Base-by-base conservation (phyloP, 2,113 vertebrate species). In the Ptychochromis oligacanthus region DNA sequence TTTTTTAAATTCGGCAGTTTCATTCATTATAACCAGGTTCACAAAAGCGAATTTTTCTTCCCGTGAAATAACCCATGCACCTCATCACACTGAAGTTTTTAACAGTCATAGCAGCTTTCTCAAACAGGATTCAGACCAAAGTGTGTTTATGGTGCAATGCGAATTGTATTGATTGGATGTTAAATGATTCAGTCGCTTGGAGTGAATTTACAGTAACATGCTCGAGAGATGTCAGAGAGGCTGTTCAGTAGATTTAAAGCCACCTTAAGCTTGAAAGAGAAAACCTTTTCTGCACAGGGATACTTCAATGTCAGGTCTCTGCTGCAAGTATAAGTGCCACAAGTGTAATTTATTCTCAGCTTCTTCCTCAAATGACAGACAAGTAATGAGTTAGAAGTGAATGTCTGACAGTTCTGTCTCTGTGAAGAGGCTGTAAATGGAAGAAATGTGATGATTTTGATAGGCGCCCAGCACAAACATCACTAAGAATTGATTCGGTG, bases 131-230 rank as follows among this genome's bases (percentile, higher is more conserved):
- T 89, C 67, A 18, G 82, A 76, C 77, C 54, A 62, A 86, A 85
- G 84, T 88, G 80, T 84, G 87, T 89, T 91, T 85, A 89, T 92
- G 84, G 75, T 72, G 84, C 84, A 86, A 87, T 78, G 87, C 38
- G 82, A 93, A 92, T 83, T 20, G 77, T 94, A 94, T 94, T 90
- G 93, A 94, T 93, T 86, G 67, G 81, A 91, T 91, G 89, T 93
- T 94, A 93, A 94, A 94, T 94, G 93, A 94, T 94, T 93, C 90
- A 93, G 92, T 89, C 92, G 88, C 91, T 92, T 84, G 81, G 85
- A 94, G 93, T 94, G 93, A 93, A 94, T 94, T 93, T 94, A 93
- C 93, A 88, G 93, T 94, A 94, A 94, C 88, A 88, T 89, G 84
- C 92, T 92, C 84, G 26, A 59, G 89, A 92, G 84, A 93, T 89